These are phyloP conservation scores for Oxyruncus cristatus DNA, from an alignment of 2,113 vertebrate species.

Conservation along the genomic window DNA sequence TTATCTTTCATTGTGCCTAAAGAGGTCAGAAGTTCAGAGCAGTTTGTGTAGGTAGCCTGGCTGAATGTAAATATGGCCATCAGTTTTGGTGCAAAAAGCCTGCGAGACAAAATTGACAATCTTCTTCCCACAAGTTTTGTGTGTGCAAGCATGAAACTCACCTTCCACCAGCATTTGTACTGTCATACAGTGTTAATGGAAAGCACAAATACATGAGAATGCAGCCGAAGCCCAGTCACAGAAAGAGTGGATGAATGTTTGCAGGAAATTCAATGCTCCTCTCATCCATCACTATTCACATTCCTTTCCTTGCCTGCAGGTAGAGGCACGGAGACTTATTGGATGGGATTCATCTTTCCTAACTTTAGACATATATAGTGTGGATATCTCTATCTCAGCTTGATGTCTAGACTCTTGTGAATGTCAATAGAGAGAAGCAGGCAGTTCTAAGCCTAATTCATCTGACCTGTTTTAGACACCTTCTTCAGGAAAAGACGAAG, in stretches of 20 bases:
- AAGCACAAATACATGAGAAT: constrained; percentile 1
- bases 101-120: constrained; percentile 17
- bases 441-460: constrained; percentile 28
- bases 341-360: constrained; percentile 60
- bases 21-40: constrained; percentile 66
- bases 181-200: neutral
- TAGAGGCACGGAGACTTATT: constrained; percentile 42
- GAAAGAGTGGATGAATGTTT: constrained; percentile 17
- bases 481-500: constrained; percentile 43
- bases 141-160: constrained; percentile 42
- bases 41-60: constrained; percentile 23
- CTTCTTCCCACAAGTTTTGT: constrained; percentile 52
- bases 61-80: constrained; percentile 57
- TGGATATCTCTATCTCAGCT: constrained; percentile 42
- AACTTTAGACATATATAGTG: constrained; percentile 51
- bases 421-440: constrained; percentile 37
- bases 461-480: constrained; percentile 27
- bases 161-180: neutral
- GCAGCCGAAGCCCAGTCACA: neutral
- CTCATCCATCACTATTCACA: constrained; percentile 63
- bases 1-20: constrained; percentile 68
- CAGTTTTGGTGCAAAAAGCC: constrained; percentile 45
- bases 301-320: constrained; percentile 50
- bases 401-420: constrained; percentile 36
- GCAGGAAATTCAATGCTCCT: constrained; percentile 53